These are phyloP conservation scores for Ethmia dodecea DNA, from an alignment of 2,888 invertebrate species.

Conservation along the genomic window DNA sequence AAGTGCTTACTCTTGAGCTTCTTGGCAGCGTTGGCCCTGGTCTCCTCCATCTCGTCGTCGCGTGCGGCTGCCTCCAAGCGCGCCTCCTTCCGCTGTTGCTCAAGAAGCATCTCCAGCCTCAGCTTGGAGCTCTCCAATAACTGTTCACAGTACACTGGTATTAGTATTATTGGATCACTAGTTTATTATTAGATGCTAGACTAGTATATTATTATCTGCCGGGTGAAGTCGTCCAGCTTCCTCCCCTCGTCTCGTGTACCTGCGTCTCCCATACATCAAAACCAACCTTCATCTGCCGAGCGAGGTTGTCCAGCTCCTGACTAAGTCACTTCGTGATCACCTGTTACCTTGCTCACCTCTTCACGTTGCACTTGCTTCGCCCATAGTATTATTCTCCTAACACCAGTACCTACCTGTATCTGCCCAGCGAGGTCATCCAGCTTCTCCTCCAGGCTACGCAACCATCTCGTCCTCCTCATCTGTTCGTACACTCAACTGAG, in stretches of 20 bases:
- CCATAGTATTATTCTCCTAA: too few species aligned
- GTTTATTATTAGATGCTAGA: background rate
- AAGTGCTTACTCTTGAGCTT: slow-evolving; percentile 87
- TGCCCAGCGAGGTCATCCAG: slow-evolving; percentile 96
- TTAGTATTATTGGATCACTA: background rate
- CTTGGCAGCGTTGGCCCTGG: slow-evolving; percentile 92
- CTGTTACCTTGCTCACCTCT: too few species aligned
- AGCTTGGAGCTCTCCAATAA: slow-evolving; percentile 95
- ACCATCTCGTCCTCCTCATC: too few species aligned
- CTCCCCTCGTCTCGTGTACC: background rate
- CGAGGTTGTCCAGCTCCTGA: too few species aligned
- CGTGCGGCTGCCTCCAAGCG: slow-evolving; percentile 92
- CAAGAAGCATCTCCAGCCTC: slow-evolving; percentile 94
- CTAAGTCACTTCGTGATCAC: too few species aligned
- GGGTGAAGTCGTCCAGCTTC: background rate
- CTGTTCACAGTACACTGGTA: slow-evolving; percentile 45
- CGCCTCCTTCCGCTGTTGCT: slow-evolving; percentile 94
- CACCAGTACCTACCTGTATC: too few species aligned
- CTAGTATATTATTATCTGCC: background rate
- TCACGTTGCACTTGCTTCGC: too few species aligned
- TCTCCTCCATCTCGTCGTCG: slow-evolving; percentile 96
- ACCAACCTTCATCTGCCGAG: too few species aligned
- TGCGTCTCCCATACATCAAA: background rate
- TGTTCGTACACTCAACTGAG: too few species aligned
- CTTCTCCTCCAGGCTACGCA: too few species aligned